Percentiles rank a stretch among this genome's conserved stretches.
These are phyloP conservation scores for Diabrotica undecimpunctata DNA, from an alignment of 1,140 invertebrate species.

Conservation along the genomic window DNA sequence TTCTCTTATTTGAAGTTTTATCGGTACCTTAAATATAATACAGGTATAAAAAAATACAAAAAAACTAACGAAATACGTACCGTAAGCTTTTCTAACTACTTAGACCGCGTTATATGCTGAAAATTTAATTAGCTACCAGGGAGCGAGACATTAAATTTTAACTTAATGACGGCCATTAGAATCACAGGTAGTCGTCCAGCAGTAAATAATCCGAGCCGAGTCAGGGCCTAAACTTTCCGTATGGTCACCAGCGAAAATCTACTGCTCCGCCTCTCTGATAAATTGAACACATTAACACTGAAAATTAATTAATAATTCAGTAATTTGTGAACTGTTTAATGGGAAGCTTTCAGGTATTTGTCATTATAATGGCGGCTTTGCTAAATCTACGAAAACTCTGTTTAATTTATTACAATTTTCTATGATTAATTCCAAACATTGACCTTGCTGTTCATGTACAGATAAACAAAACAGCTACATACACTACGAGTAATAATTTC, in stretches of 20 bases:
- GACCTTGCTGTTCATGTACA: not conserved
- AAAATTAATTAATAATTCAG: conserved; percentile 3
- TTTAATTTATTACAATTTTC: not conserved
- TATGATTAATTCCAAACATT: not conserved
- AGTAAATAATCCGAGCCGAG: not conserved
- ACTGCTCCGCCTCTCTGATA: not conserved
- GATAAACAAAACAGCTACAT: not conserved
- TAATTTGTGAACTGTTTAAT: conserved; percentile 3
- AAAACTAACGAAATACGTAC: too few relatives aligned
- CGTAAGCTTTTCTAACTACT: too few relatives aligned
- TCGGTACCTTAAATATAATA: too few relatives aligned
- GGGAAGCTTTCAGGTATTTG: not conserved
- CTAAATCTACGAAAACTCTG: not conserved
- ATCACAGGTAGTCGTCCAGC: conserved; percentile 3
- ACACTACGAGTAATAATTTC: too few relatives aligned
- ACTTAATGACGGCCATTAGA: conserved; percentile 9
- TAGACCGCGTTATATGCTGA: too few relatives aligned
- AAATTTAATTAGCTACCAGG: not conserved
- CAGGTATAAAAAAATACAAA: too few relatives aligned
- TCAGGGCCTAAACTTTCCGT: not conserved
- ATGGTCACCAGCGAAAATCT: not conserved
- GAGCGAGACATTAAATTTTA: not conserved
- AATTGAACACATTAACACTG: not conserved
- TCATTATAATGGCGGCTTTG: not conserved
- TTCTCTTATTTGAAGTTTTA: too few relatives aligned